Evolutionary conservation across 2,113 vertebrate genomes (phyloP), one percentile per base, ranked within the genome.

Genomic region (Nothoprocta perdicaria): DNA sequence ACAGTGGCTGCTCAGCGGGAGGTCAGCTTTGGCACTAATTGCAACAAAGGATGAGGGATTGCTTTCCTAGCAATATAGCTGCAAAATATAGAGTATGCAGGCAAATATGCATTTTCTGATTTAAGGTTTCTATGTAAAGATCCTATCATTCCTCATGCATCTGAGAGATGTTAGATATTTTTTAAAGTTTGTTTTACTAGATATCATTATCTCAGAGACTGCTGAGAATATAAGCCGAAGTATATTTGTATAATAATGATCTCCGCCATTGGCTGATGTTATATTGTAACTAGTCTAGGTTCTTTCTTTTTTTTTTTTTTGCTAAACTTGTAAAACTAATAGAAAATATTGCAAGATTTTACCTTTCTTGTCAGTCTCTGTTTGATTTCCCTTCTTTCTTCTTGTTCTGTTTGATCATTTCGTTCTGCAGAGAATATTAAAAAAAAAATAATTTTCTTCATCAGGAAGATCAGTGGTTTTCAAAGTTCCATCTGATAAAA

Each of bases 341-440:
- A 63, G 78, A 50, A 62, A 22, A 8, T 38, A n/a, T 60, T 73
- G 33, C 14, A 63, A 41, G 24, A 19, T 10, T 79, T 95, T 97
- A 99, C 99, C 98, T 99, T 99, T 97, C 99, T 98, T 62, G 99
- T 99, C 81, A 99, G 95, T 79, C 99, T 97, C 95, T 99, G 99
- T 94, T 99, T 99, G 95, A 99, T 99, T 96, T 99, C 99, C 60
- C 99, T 97, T 90, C 98, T 98, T 97, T 99, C 99, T 68, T 99
- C 99, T 91, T 99, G 99, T 63, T 99, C 99, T 19, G 97, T 98
- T 97, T 99, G 99, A 92, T 99, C 99, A 86, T 99, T 99, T 94
- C 99, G 98, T 95, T 99, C 99, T 99, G 98, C 43, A 13, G 85
- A 95, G 87, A 97, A 87, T 73, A 88, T 45, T 65, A 69, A 90